These are phyloP conservation scores for Sminthopsis crassicaudata DNA, from an alignment of 2,113 vertebrate genomes.

Conservation along the genomic window DNA sequence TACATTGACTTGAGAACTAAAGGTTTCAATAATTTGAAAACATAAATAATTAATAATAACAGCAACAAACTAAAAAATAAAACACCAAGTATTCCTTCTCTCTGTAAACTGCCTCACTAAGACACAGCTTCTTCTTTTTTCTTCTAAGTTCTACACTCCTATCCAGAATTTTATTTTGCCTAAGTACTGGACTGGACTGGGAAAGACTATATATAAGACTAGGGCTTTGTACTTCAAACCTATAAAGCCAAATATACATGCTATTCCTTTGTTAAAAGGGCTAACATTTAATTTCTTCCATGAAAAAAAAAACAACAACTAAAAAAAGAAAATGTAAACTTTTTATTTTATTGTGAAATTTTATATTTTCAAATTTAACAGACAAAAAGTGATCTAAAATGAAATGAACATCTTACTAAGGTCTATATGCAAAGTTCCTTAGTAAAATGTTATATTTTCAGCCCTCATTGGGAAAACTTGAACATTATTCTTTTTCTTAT, in stretches of 20 bases:
- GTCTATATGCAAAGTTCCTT: not conserved
- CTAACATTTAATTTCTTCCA: slow-evolving; percentile 6
- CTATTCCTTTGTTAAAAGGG: slow-evolving; percentile 18
- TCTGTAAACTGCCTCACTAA: not conserved
- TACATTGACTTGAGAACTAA: not conserved
- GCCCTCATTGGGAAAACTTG: not conserved
- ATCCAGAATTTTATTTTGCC: not conserved
- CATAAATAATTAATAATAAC: too few relatives aligned
- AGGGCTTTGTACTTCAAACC: not conserved
- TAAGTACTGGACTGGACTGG: not conserved
- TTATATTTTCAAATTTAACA: not conserved
- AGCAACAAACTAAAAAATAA: not conserved
- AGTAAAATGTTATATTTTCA: not conserved
- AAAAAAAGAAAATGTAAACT: not conserved
- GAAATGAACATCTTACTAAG: not conserved
- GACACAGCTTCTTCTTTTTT: not conserved
- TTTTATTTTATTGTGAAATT: not conserved
- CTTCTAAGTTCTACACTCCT: not conserved
- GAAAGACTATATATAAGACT: slow-evolving; percentile 5
- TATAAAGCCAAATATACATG: slow-evolving; percentile 7
- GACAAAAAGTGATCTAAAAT: not conserved
- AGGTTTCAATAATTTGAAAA: not conserved
- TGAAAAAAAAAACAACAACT: not conserved
- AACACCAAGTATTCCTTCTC: not conserved
- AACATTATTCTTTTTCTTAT: not conserved